Conservation (phyloP, 2,797 vertebrate genomes). For the Heteromormyrus szaboi region DNA sequence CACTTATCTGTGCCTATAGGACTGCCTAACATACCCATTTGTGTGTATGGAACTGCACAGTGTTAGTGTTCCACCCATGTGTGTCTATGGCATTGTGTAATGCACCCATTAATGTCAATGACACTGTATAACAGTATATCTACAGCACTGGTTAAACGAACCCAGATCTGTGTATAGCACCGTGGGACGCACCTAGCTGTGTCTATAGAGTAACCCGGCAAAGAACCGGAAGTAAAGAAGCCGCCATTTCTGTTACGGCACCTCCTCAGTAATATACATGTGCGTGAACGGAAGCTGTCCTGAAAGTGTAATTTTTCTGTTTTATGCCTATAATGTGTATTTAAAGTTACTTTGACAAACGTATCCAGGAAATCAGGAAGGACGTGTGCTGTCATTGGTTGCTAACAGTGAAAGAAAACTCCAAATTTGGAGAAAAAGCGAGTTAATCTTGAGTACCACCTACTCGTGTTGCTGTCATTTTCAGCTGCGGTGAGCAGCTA, state of each 20-base stretch:
- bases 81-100: not conserved
- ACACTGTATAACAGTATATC: too few relatives aligned
- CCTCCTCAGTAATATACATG: not conserved
- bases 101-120: constrained; percentile 30
- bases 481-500: not conserved
- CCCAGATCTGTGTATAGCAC: too few relatives aligned
- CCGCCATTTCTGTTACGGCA: not conserved
- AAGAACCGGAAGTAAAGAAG: not conserved
- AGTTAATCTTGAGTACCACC: not conserved
- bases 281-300: not conserved
- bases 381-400: not conserved
- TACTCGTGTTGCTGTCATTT: not conserved
- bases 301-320: not conserved
- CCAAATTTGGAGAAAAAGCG: not conserved
- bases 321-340: not conserved
- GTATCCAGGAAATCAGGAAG: not conserved
- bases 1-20: not conserved
- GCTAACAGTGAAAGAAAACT: not conserved
- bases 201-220: not conserved
- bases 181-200: not conserved
- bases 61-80: too few relatives aligned
- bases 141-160: too few relatives aligned
- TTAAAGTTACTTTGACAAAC: not conserved
- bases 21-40: too few relatives aligned
- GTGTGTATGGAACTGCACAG: not conserved